Conservation (phyloP, 2,113 vertebrate species). For the Chroicocephalus ridibundus region DNA sequence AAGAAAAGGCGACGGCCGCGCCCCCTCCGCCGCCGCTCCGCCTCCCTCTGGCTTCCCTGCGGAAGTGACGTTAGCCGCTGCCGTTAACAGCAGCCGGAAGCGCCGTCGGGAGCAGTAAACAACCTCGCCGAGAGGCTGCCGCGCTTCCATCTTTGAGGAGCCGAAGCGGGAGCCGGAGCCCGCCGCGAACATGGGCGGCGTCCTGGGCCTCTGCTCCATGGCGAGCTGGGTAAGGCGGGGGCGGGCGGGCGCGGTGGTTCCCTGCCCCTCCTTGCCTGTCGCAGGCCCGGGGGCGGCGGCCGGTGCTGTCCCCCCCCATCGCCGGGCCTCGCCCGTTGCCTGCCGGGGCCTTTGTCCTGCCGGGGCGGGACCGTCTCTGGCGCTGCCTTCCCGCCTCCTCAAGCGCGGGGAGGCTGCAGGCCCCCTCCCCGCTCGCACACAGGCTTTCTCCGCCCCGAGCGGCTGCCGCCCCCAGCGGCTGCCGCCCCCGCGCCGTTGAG, state of each 20-base stretch:
- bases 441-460: not conserved
- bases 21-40: not conserved
- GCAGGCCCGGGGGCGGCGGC: not conserved
- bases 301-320: rapidly evolving
- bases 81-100: constrained; percentile 38
- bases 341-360: not conserved
- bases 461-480: not conserved
- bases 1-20: not conserved
- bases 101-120: constrained; percentile 61
- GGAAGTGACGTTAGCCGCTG: not conserved
- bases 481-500: no score
- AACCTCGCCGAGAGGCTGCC: not conserved
- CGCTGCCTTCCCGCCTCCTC: not conserved
- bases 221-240: constrained; percentile 88
- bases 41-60: not conserved
- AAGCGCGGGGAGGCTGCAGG: not conserved
- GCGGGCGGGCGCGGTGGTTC: not conserved
- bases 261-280: rapidly evolving
- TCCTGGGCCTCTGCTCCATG: constrained; percentile 92
- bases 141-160: constrained; percentile 68
- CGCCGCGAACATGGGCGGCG: constrained; percentile 82
- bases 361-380: not conserved
- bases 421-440: no score
- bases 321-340: not conserved
- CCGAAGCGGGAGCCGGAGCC: not conserved